Percentiles rank a stretch among this genome's conserved stretches.
phyloP scores from a whole-genome alignment of 2,797 vertebrate species.

The Ptychadena robeensis region DNA sequence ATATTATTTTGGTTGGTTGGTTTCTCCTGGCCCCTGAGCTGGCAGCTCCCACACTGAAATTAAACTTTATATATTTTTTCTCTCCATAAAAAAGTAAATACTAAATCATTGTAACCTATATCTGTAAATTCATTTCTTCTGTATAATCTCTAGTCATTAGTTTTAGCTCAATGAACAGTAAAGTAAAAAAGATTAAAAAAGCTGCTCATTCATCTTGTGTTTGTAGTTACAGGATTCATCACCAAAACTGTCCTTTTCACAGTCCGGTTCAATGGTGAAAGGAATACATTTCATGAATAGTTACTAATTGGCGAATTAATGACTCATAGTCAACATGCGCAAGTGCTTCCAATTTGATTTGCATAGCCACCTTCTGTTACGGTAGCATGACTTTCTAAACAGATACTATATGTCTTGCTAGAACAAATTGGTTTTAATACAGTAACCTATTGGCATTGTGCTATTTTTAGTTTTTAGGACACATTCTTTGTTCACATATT shows the following conservation, averaged over 20 bases:
- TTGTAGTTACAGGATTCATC: slow-evolving; percentile 3
- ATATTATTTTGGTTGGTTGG: no score
- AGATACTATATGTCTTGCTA: not conserved
- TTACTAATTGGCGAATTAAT: slow-evolving; percentile 2
- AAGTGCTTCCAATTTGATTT: not conserved
- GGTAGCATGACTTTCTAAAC: not conserved
- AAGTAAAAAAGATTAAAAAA: not conserved
- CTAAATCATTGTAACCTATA: not conserved
- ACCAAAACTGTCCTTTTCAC: not conserved
- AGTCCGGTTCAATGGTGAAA: not conserved
- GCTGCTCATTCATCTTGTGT: not conserved
- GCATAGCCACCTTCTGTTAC: not conserved
- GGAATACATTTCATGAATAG: not conserved
- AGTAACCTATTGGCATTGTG: not conserved
- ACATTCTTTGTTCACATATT: not conserved
- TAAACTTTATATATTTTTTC: no score
- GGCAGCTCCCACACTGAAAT: no score
- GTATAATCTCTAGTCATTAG: not conserved
- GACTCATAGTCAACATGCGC: not conserved
- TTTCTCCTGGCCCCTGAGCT: no score
- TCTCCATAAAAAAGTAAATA: no score
- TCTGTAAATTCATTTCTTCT: not conserved
- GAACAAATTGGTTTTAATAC: not conserved
- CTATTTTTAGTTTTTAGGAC: no score
- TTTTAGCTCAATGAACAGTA: not conserved